These are phyloP conservation scores for Scaptomyza flava DNA, from an alignment of 2,888 invertebrate species.

Conservation along the genomic window DNA sequence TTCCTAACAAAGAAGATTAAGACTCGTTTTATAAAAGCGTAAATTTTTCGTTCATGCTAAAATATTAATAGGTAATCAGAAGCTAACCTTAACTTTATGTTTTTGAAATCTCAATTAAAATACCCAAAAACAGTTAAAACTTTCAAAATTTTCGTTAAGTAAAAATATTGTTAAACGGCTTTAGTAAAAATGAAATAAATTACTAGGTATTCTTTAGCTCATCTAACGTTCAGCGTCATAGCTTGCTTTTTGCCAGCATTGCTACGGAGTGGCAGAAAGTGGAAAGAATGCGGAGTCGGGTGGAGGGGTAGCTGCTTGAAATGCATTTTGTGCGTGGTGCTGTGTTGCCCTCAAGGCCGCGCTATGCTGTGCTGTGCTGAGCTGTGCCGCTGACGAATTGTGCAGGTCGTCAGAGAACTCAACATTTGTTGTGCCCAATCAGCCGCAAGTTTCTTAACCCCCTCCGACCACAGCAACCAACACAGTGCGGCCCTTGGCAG, in stretches of 20 bases:
- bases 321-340: constrained; percentile 63
- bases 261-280: neutral
- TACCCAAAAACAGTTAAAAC: no score
- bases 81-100: no score
- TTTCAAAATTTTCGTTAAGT: no score
- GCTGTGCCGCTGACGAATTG: constrained; percentile 60
- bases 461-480: neutral
- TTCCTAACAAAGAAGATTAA: no score
- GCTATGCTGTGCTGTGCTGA: constrained; percentile 4
- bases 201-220: neutral
- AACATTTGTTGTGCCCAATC: constrained; percentile 54
- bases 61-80: no score
- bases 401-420: constrained; percentile 40
- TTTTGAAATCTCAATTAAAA: no score
- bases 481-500: constrained; percentile 1
- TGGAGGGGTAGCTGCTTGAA: constrained; percentile 16
- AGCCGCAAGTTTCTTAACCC: constrained; percentile 16
- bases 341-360: constrained; percentile 69
- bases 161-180: neutral
- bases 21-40: no score
- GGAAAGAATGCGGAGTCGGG: neutral
- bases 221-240: no score
- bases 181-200: neutral
- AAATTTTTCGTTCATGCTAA: no score
- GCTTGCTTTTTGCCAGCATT: constrained; percentile 1